A percentile compares a stretch with the other conserved stretches of the same genome.
These are phyloP conservation scores for Apteryx mantelli DNA, from an alignment of 2,113 vertebrate species.

Conservation along the genomic window DNA sequence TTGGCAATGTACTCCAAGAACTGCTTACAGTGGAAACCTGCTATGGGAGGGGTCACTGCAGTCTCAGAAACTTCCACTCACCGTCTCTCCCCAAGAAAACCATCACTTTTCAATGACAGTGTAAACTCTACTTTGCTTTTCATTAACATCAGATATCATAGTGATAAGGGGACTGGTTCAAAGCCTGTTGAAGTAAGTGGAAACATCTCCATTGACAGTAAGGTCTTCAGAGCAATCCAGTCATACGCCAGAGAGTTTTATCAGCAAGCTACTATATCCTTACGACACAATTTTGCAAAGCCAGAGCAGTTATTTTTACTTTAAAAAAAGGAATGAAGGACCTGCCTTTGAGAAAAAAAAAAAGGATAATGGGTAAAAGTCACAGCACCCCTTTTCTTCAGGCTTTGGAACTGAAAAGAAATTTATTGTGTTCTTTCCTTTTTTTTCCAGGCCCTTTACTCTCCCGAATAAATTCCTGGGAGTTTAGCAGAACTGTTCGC, in stretches of 20 bases:
- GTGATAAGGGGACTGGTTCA: rapidly evolving
- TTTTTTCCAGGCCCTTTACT: no score
- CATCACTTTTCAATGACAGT: rapidly evolving
- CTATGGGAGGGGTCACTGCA: no score
- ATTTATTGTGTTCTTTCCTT: background rate
- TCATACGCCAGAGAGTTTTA: rapidly evolving
- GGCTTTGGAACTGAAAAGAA: background rate
- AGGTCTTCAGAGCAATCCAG: background rate
- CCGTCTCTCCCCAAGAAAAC: background rate
- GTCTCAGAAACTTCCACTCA: background rate
- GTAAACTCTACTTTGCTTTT: rapidly evolving
- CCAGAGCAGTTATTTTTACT: background rate
- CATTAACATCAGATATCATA: rapidly evolving
- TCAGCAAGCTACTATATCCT: background rate
- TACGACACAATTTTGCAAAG: no score
- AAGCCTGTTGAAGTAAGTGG: background rate
- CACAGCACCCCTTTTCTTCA: no score
- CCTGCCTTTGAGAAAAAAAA: background rate
- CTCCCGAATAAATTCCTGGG: rapidly evolving
- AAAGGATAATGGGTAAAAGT: background rate
- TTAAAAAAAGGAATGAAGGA: background rate
- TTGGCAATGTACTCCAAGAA: background rate
- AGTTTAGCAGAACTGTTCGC: background rate
- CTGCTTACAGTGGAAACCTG: background rate
- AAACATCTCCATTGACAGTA: background rate